These are phyloP conservation scores for Pachyuromys duprasi DNA, from an alignment of 2,797 vertebrate genomes.

Conservation along the genomic window DNA sequence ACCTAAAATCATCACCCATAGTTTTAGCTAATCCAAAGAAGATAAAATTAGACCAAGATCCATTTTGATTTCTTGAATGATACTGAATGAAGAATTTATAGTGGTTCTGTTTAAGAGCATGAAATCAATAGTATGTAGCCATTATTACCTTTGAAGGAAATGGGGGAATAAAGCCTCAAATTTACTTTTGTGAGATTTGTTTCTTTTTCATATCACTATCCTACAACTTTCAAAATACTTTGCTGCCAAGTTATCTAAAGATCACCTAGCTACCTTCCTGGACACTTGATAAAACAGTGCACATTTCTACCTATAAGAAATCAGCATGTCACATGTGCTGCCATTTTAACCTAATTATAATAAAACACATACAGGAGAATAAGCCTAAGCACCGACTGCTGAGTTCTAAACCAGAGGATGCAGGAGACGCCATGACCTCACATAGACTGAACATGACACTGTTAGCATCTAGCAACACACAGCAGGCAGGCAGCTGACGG, in stretches of 20 bases:
- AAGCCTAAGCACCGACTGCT: not conserved
- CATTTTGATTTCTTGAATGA: slow-evolving; percentile 7
- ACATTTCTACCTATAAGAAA: not conserved
- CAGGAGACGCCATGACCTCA: not conserved
- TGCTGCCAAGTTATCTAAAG: slow-evolving; percentile 56
- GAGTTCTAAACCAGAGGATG: not conserved
- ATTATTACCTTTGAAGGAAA: slow-evolving; percentile 63
- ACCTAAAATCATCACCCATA: not conserved
- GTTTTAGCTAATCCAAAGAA: slow-evolving; percentile 29
- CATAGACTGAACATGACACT: not conserved
- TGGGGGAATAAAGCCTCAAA: slow-evolving; percentile 53
- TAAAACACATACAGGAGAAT: not conserved
- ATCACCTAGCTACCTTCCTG: slow-evolving; percentile 33
- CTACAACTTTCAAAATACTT: slow-evolving; percentile 50
- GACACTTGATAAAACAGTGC: slow-evolving; percentile 21
- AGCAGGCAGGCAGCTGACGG: not conserved
- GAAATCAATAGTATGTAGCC: not conserved
- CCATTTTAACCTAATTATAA: slow-evolving; percentile 20
- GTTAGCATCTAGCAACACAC: not conserved
- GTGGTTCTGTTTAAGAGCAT: slow-evolving; percentile 67
- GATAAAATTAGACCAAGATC: slow-evolving; percentile 1
- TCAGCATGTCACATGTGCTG: not conserved
- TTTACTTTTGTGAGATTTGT: slow-evolving; percentile 77
- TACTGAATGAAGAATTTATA: slow-evolving; percentile 59
- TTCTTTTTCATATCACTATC: slow-evolving; percentile 61